Base-by-base conservation (phyloP, 2,888 invertebrate species). In the Galerucella nymphaeae region DNA sequence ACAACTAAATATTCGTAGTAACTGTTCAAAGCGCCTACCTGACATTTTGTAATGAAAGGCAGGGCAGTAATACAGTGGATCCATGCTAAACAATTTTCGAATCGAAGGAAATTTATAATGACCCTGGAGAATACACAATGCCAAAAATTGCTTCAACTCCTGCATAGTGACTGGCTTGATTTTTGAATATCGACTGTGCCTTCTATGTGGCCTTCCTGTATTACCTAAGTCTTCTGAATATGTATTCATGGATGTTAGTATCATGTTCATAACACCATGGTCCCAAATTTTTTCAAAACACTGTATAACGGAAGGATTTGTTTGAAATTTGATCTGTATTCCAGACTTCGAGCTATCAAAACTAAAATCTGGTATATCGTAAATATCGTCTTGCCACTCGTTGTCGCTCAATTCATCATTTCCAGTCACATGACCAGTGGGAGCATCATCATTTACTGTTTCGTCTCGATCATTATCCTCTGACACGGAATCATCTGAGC, bases 31-130 rank as follows among this genome's bases (percentile, higher is more conserved):
- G 6, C 59, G 45, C 45, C 58, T 58, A 16, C 68, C 68, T n/a
- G 68, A 68, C 41, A 59, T 41, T 10, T 38, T 23, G 50, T 42
- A 45, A 68, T 68, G 59, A 45, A 59, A 68, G n/a, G 16, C 23
- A 45, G 68, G 68, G 48, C 23, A 42, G 30, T 68, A 68, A 58
- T 68, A 68, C 41, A 59, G 48, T 20, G 68, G 68, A 68, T 59
- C 59, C 68, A 68, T 68, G 48, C 16, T 42, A 59, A 68, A 68
- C 61, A 68, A 20, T 58, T 68, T 68, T 68, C 50, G 16, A 59
- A 68, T 68, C 45, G 68, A 68, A 14, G 68, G 68, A 68, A 45
- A 68, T 30, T 68, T 68, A 20, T 45, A 41, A 41, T 68, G 68
- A 59, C 61, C 68, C 48, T 68, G 68, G 16, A 68, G 20, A 20